Conservation (phyloP, 2,113 vertebrate genomes). For the Siniperca knerii region DNA sequence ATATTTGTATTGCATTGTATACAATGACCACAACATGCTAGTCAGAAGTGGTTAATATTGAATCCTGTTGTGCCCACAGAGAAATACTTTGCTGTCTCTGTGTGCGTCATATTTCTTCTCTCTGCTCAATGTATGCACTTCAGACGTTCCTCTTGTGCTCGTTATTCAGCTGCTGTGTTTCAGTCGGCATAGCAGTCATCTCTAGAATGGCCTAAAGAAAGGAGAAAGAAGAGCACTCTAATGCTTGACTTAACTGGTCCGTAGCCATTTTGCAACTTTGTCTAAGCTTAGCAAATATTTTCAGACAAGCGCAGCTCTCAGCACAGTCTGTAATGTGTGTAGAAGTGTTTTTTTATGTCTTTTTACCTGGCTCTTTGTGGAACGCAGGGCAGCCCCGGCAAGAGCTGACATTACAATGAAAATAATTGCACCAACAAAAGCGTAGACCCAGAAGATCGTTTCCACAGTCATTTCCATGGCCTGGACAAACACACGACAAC, state of each 20-base stretch:
- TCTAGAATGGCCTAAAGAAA: slow-evolving; percentile 59
- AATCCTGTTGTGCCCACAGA: not conserved
- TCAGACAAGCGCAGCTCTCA: not conserved
- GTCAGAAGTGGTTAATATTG: not conserved
- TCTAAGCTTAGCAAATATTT: slow-evolving; percentile 3
- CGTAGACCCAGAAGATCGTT: slow-evolving; percentile 28
- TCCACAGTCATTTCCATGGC: not conserved
- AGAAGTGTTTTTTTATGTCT: not conserved
- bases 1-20: not conserved
- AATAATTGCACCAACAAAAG: slow-evolving; percentile 38
- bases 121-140: not conserved
- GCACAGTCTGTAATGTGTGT: not conserved
- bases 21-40: not conserved
- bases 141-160: slow-evolving; percentile 9
- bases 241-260: not conserved
- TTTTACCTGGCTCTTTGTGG: slow-evolving; percentile 71
- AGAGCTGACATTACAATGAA: slow-evolving; percentile 69
- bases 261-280: not conserved
- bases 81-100: not conserved
- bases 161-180: slow-evolving; percentile 44
- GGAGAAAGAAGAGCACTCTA: slow-evolving; percentile 11
- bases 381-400: slow-evolving; percentile 64
- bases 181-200: slow-evolving; percentile 14
- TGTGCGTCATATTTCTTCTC: not conserved
- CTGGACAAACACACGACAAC: slow-evolving; percentile 39